Conservation (phyloP, 1,140 invertebrate genomes). For the Pemphigus obesinymphae region DNA sequence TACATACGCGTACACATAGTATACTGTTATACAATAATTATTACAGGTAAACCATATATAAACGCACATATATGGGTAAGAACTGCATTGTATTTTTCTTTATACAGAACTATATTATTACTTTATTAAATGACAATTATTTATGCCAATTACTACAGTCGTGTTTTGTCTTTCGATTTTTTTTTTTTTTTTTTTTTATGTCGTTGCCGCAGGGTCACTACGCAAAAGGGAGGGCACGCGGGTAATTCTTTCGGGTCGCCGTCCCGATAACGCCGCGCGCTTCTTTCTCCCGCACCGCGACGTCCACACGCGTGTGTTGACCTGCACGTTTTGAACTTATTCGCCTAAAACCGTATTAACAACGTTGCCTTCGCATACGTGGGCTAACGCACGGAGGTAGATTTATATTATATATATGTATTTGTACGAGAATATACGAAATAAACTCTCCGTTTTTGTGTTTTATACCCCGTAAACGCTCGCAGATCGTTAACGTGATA, state of each 20-base stretch:
- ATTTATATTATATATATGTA: too few relatives aligned
- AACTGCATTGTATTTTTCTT: too few relatives aligned
- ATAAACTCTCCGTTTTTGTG: neutral
- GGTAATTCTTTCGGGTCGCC: neutral
- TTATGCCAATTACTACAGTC: too few relatives aligned
- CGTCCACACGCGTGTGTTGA: neutral
- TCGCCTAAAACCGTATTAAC: slow-evolving; percentile 35
- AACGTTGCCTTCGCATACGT: neutral
- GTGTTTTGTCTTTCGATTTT: neutral
- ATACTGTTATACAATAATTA: too few relatives aligned
- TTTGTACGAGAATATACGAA: neutral
- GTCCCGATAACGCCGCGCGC: neutral
- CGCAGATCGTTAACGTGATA: slow-evolving; percentile 15
- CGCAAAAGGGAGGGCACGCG: slow-evolving; percentile 24
- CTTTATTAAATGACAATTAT: too few relatives aligned
- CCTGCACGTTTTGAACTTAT: slow-evolving; percentile 32
- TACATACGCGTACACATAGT: too few relatives aligned
- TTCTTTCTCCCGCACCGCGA: neutral
- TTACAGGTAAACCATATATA: too few relatives aligned
- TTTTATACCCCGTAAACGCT: neutral
- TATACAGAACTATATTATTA: too few relatives aligned
- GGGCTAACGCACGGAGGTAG: neutral
- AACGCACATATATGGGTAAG: too few relatives aligned
- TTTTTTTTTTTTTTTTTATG: neutral
- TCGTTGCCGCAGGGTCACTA: neutral